Percentiles rank a stretch among this genome's conserved stretches.
Evolutionary conservation across 2,797 vertebrate genomes (phyloP).

Genomic region (Hirundo rustica): DNA sequence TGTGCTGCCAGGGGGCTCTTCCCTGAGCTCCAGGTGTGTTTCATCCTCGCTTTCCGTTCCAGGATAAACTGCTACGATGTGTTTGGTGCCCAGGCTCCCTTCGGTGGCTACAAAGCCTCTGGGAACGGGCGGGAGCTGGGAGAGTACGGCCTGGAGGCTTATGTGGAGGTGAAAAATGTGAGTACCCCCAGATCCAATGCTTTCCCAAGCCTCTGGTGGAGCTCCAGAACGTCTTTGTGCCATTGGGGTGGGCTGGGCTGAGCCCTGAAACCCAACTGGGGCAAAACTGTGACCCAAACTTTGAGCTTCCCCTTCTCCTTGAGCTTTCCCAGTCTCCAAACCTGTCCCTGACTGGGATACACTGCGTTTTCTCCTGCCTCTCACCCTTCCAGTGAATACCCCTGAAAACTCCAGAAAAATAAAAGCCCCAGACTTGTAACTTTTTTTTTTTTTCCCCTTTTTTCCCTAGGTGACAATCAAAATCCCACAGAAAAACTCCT

Average conservation of each 20-base stretch:
- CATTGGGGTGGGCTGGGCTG: background rate
- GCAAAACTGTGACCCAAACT: background rate
- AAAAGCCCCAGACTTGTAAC: background rate
- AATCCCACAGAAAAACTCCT: conserved; percentile 93
- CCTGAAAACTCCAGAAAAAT: background rate
- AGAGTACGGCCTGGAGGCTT: conserved; percentile 89
- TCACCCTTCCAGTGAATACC: background rate
- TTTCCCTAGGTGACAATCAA: conserved; percentile 86
- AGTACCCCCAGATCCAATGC: background rate
- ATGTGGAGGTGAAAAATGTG: conserved; percentile 95
- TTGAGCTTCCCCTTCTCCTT: background rate
- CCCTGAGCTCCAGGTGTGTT: background rate
- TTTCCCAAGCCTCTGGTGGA: background rate
- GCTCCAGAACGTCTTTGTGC: background rate
- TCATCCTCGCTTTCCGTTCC: background rate
- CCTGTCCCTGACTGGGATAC: background rate
- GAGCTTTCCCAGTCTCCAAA: background rate
- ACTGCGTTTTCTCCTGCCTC: background rate
- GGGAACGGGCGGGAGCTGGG: conserved; percentile 91
- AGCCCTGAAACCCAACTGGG: background rate
- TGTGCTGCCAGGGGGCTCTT: background rate
- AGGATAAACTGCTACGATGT: conserved; percentile 97
- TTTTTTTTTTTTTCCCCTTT: background rate
- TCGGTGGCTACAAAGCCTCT: conserved; percentile 94
- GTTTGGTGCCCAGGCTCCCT: conserved; percentile 90